A percentile compares a stretch with the other conserved stretches of the same genome.
These are phyloP conservation scores for Eudemis profundana DNA, from an alignment of 2,888 invertebrate genomes.

Conservation along the genomic window DNA sequence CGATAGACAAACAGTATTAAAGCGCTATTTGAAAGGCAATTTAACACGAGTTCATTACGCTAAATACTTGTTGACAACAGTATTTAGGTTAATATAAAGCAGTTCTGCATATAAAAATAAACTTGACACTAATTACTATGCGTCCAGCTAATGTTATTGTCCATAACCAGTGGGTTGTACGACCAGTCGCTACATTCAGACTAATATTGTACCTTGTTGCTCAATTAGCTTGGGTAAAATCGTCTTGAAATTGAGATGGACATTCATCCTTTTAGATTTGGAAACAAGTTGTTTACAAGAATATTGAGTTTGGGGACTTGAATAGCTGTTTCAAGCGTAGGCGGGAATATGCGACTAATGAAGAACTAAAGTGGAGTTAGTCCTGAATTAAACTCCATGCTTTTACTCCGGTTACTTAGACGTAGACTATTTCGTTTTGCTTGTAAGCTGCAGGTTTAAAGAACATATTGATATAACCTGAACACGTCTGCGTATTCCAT, in stretches of 20 bases:
- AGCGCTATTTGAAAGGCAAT: not conserved
- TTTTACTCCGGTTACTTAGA: no score
- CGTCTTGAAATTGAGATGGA: not conserved
- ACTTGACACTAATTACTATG: conserved; percentile 14
- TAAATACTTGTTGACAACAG: conserved; percentile 9
- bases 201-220: no score
- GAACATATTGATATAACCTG: no score
- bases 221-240: not conserved
- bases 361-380: no score
- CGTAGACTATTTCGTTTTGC: no score
- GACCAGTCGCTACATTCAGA: not conserved
- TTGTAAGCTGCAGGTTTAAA: no score
- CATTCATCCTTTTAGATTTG: no score
- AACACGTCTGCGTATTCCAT: no score
- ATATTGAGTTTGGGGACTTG: no score
- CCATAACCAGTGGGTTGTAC: not conserved
- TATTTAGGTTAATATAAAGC: conserved; percentile 10
- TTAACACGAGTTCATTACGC: not conserved
- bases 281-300: not conserved
- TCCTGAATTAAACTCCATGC: no score
- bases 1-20: not conserved
- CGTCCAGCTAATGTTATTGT: not conserved
- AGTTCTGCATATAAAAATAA: not conserved
- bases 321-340: no score
- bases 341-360: no score